These are phyloP conservation scores for Apotomis betuletana DNA, from an alignment of 2,888 invertebrate genomes.

Conservation along the genomic window DNA sequence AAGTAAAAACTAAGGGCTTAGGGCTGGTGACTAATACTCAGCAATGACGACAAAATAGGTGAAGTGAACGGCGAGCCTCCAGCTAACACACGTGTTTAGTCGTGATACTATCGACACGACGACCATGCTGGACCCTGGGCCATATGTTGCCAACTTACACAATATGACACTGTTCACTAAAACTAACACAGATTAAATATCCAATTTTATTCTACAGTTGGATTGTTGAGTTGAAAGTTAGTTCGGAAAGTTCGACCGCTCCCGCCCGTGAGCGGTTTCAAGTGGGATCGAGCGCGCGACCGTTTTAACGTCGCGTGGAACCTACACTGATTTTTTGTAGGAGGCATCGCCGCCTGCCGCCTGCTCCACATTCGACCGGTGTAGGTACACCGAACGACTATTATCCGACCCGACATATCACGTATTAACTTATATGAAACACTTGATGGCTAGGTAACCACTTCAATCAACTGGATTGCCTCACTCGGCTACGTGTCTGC, in stretches of 20 bases:
- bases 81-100: slow-evolving; percentile 74
- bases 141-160: slow-evolving; percentile 77
- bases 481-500: slow-evolving; percentile 67
- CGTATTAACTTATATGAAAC: slow-evolving; percentile 55
- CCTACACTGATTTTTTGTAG: slow-evolving; percentile 83
- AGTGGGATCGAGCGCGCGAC: slow-evolving; percentile 67
- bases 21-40: slow-evolving; percentile 67
- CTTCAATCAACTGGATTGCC: slow-evolving; percentile 65
- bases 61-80: slow-evolving; percentile 80
- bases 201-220: background rate
- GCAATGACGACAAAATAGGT: slow-evolving; percentile 72
- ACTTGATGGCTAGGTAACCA: slow-evolving; percentile 58
- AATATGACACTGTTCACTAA: slow-evolving; percentile 72
- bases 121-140: slow-evolving; percentile 67
- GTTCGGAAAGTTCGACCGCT: slow-evolving; percentile 42
- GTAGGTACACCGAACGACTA: slow-evolving; percentile 65
- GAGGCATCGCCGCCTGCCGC: slow-evolving; percentile 75
- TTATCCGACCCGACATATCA: slow-evolving; percentile 61
- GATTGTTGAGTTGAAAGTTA: slow-evolving; percentile 40
- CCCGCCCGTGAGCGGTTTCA: slow-evolving; percentile 42
- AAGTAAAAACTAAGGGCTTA: slow-evolving; percentile 50
- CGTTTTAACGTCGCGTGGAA: slow-evolving; percentile 71
- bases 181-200: slow-evolving; percentile 49
- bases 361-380: slow-evolving; percentile 82
- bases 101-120: slow-evolving; percentile 74